Evolutionary conservation across 2,113 vertebrate genomes (phyloP), one percentile per base, ranked within the genome.

Genomic region (Pedetes capensis): DNA sequence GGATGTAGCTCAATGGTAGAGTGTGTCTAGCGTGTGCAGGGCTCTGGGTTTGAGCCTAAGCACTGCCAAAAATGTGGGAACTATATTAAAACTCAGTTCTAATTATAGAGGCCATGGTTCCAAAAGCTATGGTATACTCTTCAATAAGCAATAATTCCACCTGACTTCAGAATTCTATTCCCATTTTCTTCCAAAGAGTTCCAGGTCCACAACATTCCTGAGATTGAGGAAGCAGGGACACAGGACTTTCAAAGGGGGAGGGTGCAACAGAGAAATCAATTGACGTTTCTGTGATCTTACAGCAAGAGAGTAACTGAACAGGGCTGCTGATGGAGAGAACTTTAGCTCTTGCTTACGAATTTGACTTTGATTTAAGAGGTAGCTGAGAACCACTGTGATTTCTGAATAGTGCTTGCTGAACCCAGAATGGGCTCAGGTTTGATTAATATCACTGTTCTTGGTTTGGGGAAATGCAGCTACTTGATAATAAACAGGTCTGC

Each of bases 331-430:
- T 84, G 93, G 79, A 80, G 83, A 96, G 92, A 92, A 59, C 47
- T 94, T 96, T 92, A 95, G 79, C 84, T 96, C 89, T 94, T 95
- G 95, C 92, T 90, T 96, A 89, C 89, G 81, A 94, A 95, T 97
- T 75, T 96, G 71, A 83, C 86, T 96, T 97, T 97, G 95, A 95
- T 96, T 97, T 95, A 96, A 89, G 87, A 96, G 89, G 89, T 87
- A 89, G 69, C 89, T 95, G 93, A 93, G 59, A 94, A 69, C 34
- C 89, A 66, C 69, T 92, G 51, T 87, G 71, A 93, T 96, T 96
- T 97, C 92, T 96, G 89, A 64, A 79, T 91, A 47, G 75, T 93
- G 83, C 80, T 91, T 94, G 53, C 90, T 96, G 93, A 96, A 94
- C 84, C 42, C 76, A 93, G 92, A 96, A 49, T 94, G 89, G 66